Evolutionary conservation across 2,113 vertebrate species (phyloP).

Genomic region (Hemichromis elongatus): DNA sequence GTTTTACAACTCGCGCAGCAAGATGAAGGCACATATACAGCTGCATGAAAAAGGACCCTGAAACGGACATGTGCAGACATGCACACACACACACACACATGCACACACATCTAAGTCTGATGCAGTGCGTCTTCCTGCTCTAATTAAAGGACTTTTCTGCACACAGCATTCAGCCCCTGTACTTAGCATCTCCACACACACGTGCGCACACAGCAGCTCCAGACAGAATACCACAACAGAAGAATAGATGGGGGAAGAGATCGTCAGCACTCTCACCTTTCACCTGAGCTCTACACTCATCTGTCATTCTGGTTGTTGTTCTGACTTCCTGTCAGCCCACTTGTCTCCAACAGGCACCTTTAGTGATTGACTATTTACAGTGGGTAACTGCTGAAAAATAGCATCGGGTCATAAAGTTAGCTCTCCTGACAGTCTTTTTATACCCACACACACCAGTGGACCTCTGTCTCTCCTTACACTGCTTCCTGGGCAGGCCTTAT

Average conservation of each 20-base stretch:
- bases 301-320: neutral
- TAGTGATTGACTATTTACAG: slow-evolving; percentile 24
- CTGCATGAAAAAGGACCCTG: neutral
- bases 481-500: slow-evolving; percentile 61
- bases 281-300: slow-evolving; percentile 21
- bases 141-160: slow-evolving; percentile 73
- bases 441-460: slow-evolving; percentile 14
- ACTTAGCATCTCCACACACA: slow-evolving; percentile 58
- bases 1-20: neutral
- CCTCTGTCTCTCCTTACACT: neutral
- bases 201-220: neutral
- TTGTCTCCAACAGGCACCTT: neutral
- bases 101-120: slow-evolving; percentile 28
- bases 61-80: slow-evolving; percentile 11
- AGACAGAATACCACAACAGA: slow-evolving; percentile 47
- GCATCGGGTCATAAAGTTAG: slow-evolving; percentile 6
- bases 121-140: slow-evolving; percentile 66
- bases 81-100: neutral
- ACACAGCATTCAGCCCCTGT: slow-evolving; percentile 60
- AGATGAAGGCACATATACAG: neutral
- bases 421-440: slow-evolving; percentile 18
- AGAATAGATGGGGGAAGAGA: slow-evolving; percentile 16
- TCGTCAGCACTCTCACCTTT: slow-evolving; percentile 53
- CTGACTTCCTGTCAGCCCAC: neutral
- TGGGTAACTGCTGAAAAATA: neutral